Base-by-base conservation (phyloP, 2,113 vertebrate species). In the Meriones unguiculatus region DNA sequence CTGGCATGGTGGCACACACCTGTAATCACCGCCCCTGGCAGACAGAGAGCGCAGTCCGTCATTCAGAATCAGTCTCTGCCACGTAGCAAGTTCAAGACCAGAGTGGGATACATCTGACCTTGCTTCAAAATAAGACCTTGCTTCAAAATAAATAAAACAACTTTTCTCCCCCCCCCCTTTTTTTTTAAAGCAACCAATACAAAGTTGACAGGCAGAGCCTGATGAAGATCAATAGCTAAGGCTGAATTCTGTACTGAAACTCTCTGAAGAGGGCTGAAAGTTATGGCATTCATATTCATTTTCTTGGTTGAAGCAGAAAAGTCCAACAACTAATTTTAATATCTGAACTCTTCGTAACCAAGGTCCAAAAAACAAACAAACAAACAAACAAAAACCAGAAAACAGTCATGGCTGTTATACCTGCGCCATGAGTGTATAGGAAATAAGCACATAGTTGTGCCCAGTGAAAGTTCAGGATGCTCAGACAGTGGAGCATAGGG, bases 251-350 rank as follows among this genome's bases (percentile, higher is more conserved):
- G 22, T 4, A 50, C 38, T 25, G 3, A 69, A 28, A 35, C 46
- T 62, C 8, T 90, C 64, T 75, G n/a, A 77, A 95, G 41, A 84
- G 93, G 89, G 59, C 50, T 85, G 17, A 84, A 78, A 28, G 82
- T 30, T 84, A 91, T 62, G 5, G 0, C 59, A 46, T 54, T 52
- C 89, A 59, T 69, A 62, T 41, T 80, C 32, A 41, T 65, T 38
- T 88, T 92, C 95, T 67, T 14, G 78, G 87, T 9, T 41, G 89
- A 95, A 87, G 50, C 52, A 85, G 57, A 81, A 86, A 93, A 90
- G 81, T 90, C 15, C 57, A 90, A 88, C 15, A 90, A 88, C 15
- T 67, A 72, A 89, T 92, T 96, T 91, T 65, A 97, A 59, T 24
- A 90, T 70, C 88, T 72, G 73, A 46, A 92, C 30, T 50, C 65